phyloP scores from a whole-genome alignment of 2,113 vertebrate genomes.

The Bothrops jararaca region DNA sequence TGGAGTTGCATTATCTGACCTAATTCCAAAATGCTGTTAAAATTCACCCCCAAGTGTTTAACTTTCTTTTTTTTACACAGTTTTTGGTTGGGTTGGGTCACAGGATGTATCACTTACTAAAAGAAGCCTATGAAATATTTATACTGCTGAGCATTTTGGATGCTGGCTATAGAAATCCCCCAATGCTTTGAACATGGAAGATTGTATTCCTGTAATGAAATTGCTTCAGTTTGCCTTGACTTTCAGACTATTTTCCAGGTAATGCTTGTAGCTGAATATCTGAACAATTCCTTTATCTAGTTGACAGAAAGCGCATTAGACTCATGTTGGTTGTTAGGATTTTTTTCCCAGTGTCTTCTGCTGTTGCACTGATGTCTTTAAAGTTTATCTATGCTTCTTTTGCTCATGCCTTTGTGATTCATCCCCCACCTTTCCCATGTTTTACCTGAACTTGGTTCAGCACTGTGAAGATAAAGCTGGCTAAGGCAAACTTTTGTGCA shows the following conservation, averaged over 20 bases:
- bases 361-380: neutral
- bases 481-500: neutral
- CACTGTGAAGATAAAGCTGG: neutral
- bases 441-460: neutral
- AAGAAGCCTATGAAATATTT: slow-evolving; percentile 30
- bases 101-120: neutral
- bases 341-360: neutral
- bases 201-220: slow-evolving; percentile 13
- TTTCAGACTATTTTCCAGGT: slow-evolving; percentile 3
- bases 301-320: neutral
- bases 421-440: neutral
- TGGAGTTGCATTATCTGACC: neutral
- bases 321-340: neutral
- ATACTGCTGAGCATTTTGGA: neutral
- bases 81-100: neutral
- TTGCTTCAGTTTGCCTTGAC: neutral
- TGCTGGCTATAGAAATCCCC: neutral
- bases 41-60: neutral
- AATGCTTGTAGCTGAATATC: slow-evolving; percentile 17
- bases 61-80: neutral
- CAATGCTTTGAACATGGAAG: slow-evolving; percentile 11
- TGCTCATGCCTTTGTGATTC: neutral
- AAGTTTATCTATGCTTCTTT: neutral
- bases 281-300: slow-evolving; percentile 1
- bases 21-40: neutral